Evolutionary conservation across 2,113 vertebrate species (phyloP), one percentile per base, ranked within the genome.

Genomic region (Himantopus leucocephalus): DNA sequence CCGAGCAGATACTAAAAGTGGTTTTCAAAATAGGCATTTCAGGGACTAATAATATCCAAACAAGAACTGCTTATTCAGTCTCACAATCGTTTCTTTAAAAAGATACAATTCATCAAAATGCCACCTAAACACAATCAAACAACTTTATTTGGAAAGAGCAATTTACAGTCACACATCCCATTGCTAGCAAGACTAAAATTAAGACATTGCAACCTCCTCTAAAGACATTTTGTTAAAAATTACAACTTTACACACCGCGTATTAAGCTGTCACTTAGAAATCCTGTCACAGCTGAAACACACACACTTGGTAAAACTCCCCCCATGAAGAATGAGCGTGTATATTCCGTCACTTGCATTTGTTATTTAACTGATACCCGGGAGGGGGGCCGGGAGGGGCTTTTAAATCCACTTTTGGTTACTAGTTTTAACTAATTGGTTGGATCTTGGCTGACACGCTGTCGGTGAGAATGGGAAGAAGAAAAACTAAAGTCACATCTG

Each of bases 1-100:
- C 96, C 53, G 7, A 91, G 96, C 96, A 97, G 88, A 94, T 91
- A 87, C 82, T 94, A 88, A 89, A 53, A 95, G 43, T 47, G 84
- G 74, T 32, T 94, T 97, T 94, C 93, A 92, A 97, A 94, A 96
- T 73, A 77, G 3, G 81, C 91, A 58, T 91, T 94, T 96, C 81
- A 64, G 81, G 90, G 92, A 95, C 79, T 93, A 35, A 68, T 81
- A 77, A 74, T 97, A 95, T 55, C 95, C 94, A 32, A 89, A 88
- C 63, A 52, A 56, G 92, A 80, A 63, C 93, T 79, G 91, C 88
- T 91, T 85, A 96, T 80, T 94, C 92, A 52, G 82, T 59, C 37
- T 37, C 59, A 34, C 35, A 34, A 71, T n/a, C 24, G 83, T 70
- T 47, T 35, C 94, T 84, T 87, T 64, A 52, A 63, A 83, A 62